A percentile compares a stretch with the other conserved stretches of the same genome.
Conservation (phyloP, 1,140 invertebrate species). For the Carposina sasakii region DNA sequence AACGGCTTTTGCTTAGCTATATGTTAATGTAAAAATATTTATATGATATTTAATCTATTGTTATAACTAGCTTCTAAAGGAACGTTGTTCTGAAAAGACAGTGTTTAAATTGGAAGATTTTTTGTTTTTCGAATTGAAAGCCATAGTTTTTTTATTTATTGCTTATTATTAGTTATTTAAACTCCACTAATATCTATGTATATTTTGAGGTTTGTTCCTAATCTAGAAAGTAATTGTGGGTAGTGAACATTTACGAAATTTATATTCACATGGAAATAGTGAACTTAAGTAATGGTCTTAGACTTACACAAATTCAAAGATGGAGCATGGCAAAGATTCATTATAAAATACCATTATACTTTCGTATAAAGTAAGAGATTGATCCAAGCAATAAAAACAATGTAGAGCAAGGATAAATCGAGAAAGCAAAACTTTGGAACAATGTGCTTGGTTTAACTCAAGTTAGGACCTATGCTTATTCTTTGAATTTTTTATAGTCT, state of each 20-base stretch:
- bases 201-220: slow-evolving; percentile 55
- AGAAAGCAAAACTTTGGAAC: no score
- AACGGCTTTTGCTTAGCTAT: slow-evolving; percentile 60
- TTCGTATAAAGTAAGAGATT: no score
- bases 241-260: slow-evolving; percentile 17
- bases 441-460: no score
- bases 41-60: slow-evolving; percentile 64
- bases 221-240: no score
- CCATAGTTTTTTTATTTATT: slow-evolving; percentile 32
- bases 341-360: no score
- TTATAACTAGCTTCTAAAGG: slow-evolving; percentile 45
- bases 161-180: slow-evolving; percentile 34
- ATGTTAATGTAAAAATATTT: slow-evolving; percentile 68
- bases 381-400: no score
- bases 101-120: slow-evolving; percentile 16
- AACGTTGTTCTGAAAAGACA: slow-evolving; percentile 10
- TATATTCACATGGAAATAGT: neutral
- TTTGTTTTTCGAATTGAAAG: slow-evolving; percentile 12
- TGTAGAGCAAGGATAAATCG: no score
- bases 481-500: no score
- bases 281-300: no score
- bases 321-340: no score
- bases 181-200: slow-evolving; percentile 37
- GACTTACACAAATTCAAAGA: no score
- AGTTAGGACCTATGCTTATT: no score